Base-by-base conservation (phyloP, 2,888 invertebrate species). In the Himalopsyche tibetana region DNA sequence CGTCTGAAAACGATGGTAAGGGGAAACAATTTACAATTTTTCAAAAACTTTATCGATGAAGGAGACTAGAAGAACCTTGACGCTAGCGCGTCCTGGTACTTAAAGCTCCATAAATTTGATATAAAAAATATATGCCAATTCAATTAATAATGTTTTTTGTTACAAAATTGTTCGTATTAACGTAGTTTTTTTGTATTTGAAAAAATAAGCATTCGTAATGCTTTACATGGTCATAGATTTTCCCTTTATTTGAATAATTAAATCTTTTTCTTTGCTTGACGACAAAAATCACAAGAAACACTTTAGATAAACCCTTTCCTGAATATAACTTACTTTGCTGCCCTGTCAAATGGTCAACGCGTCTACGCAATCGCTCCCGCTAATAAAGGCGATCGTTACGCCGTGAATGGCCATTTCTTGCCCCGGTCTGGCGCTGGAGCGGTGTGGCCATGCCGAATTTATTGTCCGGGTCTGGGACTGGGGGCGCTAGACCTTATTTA, bases 351-450 rank as follows among this genome's bases (percentile, higher is more conserved):
- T 74, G 74, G 74, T 74, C 74, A 74, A 12, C 74, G 74, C 74
- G 74, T 74, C 74, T 74, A 74, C 74, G 28, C 74, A 74, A 74
- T 74, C 36, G 74, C 28, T 38, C 74, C 36, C 74, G 74, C 74
- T 74, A 74, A 74, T 74, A 74, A 74, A 74, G 74, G 74, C 74
- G 74, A 74, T 74, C 74, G 74, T 74, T 74, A 74, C 74, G 74
- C 36, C 74, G 74, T 38, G 74, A 74, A 74, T 74, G 74, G 74
- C 28, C 74, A 74, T 74, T 74, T 74, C 74, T 74, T 74, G 74
- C 74, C 74, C 74, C 74, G 15, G 36, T 51, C 74, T 36, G 74
- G 74, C 36, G 11, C 74, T 74, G 74, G 74, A 74, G 74, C 74
- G 36, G 74, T 74, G 74, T 74, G 74, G 74, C 74, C 74, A 74